Evolutionary conservation across 2,797 vertebrate genomes (phyloP).

Genomic region (Takifugu rubripes): DNA sequence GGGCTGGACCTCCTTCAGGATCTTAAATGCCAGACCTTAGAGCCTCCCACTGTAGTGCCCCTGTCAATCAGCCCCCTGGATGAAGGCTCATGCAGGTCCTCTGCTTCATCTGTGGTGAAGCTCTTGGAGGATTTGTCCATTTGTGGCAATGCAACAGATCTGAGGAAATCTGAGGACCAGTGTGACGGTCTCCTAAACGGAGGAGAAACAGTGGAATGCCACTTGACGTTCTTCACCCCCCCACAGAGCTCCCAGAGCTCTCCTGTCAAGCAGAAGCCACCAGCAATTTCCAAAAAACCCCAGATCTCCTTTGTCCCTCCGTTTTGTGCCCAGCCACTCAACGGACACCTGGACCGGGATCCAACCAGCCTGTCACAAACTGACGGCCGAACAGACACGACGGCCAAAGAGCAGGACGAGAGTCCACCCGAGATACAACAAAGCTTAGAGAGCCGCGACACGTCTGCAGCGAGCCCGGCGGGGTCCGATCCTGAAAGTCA

Average conservation of each 20-base stretch:
- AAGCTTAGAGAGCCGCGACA: slow-evolving; percentile 65
- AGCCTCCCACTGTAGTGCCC: slow-evolving; percentile 34
- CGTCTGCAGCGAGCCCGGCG: slow-evolving; percentile 57
- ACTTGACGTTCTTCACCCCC: slow-evolving; percentile 15
- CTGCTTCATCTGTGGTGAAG: slow-evolving; percentile 58
- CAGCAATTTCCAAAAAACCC: slow-evolving; percentile 89
- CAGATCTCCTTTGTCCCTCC: slow-evolving; percentile 81
- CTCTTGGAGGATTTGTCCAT: slow-evolving; percentile 64
- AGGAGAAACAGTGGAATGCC: slow-evolving; percentile 33
- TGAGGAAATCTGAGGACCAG: slow-evolving; percentile 30
- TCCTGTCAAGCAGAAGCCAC: slow-evolving; percentile 84
- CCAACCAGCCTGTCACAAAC: slow-evolving; percentile 35
- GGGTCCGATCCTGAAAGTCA: slow-evolving; percentile 54
- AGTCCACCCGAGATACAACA: slow-evolving; percentile 59
- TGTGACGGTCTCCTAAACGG: slow-evolving; percentile 29
- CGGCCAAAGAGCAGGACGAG: slow-evolving; percentile 53
- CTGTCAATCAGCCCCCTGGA: slow-evolving; percentile 38
- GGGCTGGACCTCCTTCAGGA: slow-evolving; percentile 43
- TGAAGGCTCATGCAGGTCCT: slow-evolving; percentile 34
- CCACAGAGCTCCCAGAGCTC: slow-evolving; percentile 52
- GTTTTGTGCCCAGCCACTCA: slow-evolving; percentile 59
- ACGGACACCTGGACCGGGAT: slow-evolving; percentile 32
- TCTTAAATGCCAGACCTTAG: slow-evolving; percentile 57
- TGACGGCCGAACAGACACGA: slow-evolving; percentile 64
- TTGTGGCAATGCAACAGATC: slow-evolving; percentile 53